A percentile compares a stretch with the other conserved stretches of the same genome.
These are phyloP conservation scores for Scaptodrosophila lebanonensis DNA, from an alignment of 1,140 invertebrate species.

Conservation along the genomic window DNA sequence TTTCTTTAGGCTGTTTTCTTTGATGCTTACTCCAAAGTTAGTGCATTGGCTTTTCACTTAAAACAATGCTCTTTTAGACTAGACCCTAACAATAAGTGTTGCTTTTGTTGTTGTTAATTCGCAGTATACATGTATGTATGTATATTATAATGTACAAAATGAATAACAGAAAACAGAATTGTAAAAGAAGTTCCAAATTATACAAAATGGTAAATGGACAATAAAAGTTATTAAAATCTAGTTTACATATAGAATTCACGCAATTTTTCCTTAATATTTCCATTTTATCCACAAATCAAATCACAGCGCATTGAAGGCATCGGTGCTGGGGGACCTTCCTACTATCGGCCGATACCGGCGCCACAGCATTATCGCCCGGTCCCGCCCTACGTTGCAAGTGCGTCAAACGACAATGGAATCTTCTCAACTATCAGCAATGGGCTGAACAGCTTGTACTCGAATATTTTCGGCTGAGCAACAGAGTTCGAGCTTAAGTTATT, in stretches of 20 bases:
- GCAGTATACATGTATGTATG: too few species aligned
- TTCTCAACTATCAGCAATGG: constrained; percentile 86
- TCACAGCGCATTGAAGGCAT: constrained; percentile 58
- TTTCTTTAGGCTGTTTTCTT: too few species aligned
- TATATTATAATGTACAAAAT: too few species aligned
- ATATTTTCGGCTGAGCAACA: constrained; percentile 82
- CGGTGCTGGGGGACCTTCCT: constrained; percentile 27
- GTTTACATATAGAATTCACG: background rate
- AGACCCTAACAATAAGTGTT: background rate
- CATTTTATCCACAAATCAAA: background rate
- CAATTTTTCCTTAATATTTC: constrained; percentile 1
- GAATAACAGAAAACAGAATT: too few species aligned
- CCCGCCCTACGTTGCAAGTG: constrained; percentile 51
- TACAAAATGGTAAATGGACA: constrained; percentile 11
- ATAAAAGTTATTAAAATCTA: constrained; percentile 16
- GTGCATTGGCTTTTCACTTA: too few species aligned
- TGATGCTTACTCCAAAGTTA: too few species aligned
- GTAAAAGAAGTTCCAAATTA: background rate
- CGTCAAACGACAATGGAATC: constrained; percentile 79
- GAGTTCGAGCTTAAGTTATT: background rate
- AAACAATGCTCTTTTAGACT: too few species aligned
- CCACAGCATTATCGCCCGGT: constrained; percentile 78
- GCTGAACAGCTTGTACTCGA: constrained; percentile 85
- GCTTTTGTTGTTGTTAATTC: constrained; percentile 12
- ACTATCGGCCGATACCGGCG: constrained; percentile 58